Percentiles rank a stretch among this genome's conserved stretches.
Evolutionary conservation across 2,797 vertebrate genomes (phyloP).

Genomic region (Microctenopoma stevenorrisi): DNA sequence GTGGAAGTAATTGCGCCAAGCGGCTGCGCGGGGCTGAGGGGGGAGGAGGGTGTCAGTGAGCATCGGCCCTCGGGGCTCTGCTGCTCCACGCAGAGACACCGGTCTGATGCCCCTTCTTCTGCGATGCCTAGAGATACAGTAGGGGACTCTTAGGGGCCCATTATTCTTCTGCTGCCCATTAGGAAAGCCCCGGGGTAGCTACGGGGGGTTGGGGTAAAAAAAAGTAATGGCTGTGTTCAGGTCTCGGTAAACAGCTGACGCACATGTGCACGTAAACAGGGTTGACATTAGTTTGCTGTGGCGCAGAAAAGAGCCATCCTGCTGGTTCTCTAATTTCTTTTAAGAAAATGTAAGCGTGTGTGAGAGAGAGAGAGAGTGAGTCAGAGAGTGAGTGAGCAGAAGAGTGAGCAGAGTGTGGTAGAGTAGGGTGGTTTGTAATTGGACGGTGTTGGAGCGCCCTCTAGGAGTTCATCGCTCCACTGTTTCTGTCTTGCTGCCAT

Average conservation of each 20-base stretch:
- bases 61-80: slow-evolving; percentile 59
- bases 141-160: slow-evolving; percentile 61
- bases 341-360: neutral
- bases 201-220: neutral
- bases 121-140: slow-evolving; percentile 47
- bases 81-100: slow-evolving; percentile 49
- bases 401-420: neutral
- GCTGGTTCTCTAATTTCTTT: slow-evolving; percentile 1
- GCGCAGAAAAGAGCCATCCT: neutral
- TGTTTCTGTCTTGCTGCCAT: neutral
- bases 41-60: slow-evolving; percentile 15
- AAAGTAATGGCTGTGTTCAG: slow-evolving; percentile 3
- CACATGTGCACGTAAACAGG: slow-evolving; percentile 39
- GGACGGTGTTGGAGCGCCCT: slow-evolving; percentile 91
- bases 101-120: slow-evolving; percentile 54
- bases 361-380: slow-evolving; percentile 1
- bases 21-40: slow-evolving; percentile 69
- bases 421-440: slow-evolving; percentile 12
- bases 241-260: slow-evolving; percentile 58
- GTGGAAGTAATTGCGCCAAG: slow-evolving; percentile 94
- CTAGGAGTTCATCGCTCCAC: slow-evolving; percentile 68
- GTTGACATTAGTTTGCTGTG: neutral
- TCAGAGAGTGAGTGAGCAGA: neutral
- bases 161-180: slow-evolving; percentile 47
- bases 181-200: slow-evolving; percentile 31